Evolutionary conservation across 2,888 invertebrate species (phyloP).

Genomic region (Miltochrista miniata): DNA sequence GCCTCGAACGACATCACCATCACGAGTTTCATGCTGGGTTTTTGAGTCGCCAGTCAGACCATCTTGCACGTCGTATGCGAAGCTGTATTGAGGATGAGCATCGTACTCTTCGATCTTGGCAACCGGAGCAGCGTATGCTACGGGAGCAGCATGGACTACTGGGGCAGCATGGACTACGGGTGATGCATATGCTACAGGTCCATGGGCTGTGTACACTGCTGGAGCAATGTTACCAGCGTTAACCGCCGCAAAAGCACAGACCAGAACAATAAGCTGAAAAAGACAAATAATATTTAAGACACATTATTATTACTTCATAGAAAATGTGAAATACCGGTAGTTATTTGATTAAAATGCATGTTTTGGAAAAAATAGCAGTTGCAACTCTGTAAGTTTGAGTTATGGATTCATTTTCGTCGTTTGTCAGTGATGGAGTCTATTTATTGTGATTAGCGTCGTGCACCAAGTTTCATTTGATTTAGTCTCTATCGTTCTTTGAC

Average conservation of each 20-base stretch:
- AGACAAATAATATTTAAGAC: background rate
- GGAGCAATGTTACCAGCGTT: conserved; percentile 62
- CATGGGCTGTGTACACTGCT: conserved; percentile 54
- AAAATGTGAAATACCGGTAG: too few species aligned
- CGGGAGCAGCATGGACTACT: conserved; percentile 39
- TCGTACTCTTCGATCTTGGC: conserved; percentile 55
- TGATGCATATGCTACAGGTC: conserved; percentile 53
- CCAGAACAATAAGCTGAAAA: conserved; percentile 60
- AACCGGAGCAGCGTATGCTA: conserved; percentile 38
- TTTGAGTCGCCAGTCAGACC: conserved; percentile 71
- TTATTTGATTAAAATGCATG: too few species aligned
- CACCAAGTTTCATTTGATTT: too few species aligned
- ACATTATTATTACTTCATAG: too few species aligned
- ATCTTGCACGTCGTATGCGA: conserved; percentile 73
- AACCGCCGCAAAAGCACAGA: conserved; percentile 63
- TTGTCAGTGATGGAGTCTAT: too few species aligned
- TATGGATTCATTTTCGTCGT: too few species aligned
- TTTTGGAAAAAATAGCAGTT: too few species aligned
- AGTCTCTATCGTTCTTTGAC: too few species aligned
- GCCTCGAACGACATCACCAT: conserved; percentile 76
- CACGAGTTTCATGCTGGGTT: conserved; percentile 73
- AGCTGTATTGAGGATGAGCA: conserved; percentile 63
- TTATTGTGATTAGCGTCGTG: too few species aligned
- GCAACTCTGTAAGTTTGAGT: too few species aligned
- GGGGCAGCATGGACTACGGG: conserved; percentile 26